Conservation (phyloP, 2,797 vertebrate species). For the Pipistrellus kuhlii region DNA sequence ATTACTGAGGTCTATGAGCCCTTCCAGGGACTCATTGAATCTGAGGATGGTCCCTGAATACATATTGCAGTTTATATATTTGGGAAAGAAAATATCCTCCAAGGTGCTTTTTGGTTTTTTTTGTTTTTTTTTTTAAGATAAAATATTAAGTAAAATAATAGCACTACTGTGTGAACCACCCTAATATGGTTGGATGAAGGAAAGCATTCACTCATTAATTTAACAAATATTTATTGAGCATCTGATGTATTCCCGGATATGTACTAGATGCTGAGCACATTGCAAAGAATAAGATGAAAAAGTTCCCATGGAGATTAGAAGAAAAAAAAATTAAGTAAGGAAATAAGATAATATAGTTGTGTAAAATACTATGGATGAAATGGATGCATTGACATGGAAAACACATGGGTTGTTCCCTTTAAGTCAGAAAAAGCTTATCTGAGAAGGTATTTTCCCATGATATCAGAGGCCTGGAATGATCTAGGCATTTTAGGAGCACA, state of each 20-base stretch:
- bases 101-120: not conserved
- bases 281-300: not conserved
- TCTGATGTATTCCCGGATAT: not conserved
- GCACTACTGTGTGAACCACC: not conserved
- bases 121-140: not conserved
- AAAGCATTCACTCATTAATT: not conserved
- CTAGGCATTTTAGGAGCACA: not conserved
- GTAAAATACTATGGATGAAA: not conserved
- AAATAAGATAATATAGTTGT: not conserved
- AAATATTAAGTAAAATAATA: not conserved
- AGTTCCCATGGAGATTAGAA: not conserved
- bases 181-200: not conserved
- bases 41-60: not conserved
- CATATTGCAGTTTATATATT: not conserved
- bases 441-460: not conserved
- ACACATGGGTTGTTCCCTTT: not conserved
- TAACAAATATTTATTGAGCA: not conserved
- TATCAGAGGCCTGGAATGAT: not conserved
- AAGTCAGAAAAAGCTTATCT: not conserved
- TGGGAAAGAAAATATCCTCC: not conserved
- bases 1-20: not conserved
- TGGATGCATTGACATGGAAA: not conserved
- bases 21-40: not conserved
- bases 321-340: not conserved
- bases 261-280: not conserved